Evolutionary conservation across 2,888 invertebrate genomes (phyloP), one percentile per base, ranked within the genome.

Genomic region (Lithophane socia): DNA sequence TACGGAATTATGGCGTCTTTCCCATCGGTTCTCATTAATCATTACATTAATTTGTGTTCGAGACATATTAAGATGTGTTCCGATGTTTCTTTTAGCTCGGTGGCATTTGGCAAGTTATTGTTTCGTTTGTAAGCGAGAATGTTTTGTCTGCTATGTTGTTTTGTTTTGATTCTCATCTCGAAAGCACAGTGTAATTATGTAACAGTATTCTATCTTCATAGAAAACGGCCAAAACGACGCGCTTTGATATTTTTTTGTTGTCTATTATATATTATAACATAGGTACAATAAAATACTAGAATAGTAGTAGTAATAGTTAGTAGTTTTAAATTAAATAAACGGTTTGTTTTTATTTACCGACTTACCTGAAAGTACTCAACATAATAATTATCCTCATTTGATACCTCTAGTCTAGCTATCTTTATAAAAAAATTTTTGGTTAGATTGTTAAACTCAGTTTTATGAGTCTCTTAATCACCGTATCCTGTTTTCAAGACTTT

Each of bases 11-110:
- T 42, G 24, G 73, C 44, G 63, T 42, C 16, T 49, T 24, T 44
- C 44, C 29, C 44, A 72, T 74, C n/a, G 13, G 12, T 42, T 3
- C 42, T 65, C 69, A 68, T 84, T 84, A 85, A 81, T 85, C 82
- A 83, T 42, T 10, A 52, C 16, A 77, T 73, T 84, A 85, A 78
- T 82, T 84, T 82, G 73, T 84, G 60, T 7, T 63, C 12, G 7
- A 77, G 73, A 84, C 71, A 69, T 72, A 64, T 63, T 69, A 42
- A 56, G 56, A 64, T 72, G 69, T 49, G 74, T 74, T 69, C 65
- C 64, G 63, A 85, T 77, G 47, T 73, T 61, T 68, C 16, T 21
- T 73, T 64, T 60, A 61, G 52, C 29, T 61, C 37, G 8, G n/a
- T 29, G 47, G 37, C 18, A 47, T 79, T 79, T 24, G 58, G 60